These are phyloP conservation scores for Mythimna lalbum DNA, from an alignment of 2,888 invertebrate genomes.

Conservation along the genomic window DNA sequence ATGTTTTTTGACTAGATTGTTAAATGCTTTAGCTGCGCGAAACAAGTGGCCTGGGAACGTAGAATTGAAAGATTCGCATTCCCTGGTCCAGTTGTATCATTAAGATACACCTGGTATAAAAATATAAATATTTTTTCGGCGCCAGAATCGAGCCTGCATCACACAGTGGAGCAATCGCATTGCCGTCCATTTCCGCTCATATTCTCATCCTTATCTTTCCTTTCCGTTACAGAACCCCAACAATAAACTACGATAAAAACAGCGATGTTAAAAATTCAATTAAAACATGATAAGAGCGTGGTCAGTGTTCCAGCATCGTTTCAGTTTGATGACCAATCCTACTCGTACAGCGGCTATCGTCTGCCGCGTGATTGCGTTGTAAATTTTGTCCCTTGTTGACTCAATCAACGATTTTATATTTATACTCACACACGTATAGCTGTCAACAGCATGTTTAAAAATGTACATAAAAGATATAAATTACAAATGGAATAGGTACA, in stretches of 20 bases:
- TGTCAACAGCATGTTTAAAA: not conserved
- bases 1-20: too few species aligned
- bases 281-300: constrained; percentile 29
- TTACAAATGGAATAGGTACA: not conserved
- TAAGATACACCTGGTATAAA: too few species aligned
- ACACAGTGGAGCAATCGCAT: too few species aligned
- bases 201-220: too few species aligned
- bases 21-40: too few species aligned
- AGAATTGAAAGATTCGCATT: too few species aligned
- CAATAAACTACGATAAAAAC: not conserved
- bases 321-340: constrained; percentile 28
- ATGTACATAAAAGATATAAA: not conserved
- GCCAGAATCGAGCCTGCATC: too few species aligned
- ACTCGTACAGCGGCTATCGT: not conserved
- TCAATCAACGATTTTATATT: constrained; percentile 22
- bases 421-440: not conserved
- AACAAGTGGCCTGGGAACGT: too few species aligned
- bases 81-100: too few species aligned
- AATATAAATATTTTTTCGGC: too few species aligned
- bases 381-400: constrained; percentile 31
- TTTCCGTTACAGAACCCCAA: too few species aligned
- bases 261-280: constrained; percentile 30
- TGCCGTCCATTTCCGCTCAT: too few species aligned
- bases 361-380: constrained; percentile 32
- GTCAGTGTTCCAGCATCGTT: constrained; percentile 17